phyloP scores from a whole-genome alignment of 2,888 invertebrate genomes.

The Tetragonisca angustula region DNA sequence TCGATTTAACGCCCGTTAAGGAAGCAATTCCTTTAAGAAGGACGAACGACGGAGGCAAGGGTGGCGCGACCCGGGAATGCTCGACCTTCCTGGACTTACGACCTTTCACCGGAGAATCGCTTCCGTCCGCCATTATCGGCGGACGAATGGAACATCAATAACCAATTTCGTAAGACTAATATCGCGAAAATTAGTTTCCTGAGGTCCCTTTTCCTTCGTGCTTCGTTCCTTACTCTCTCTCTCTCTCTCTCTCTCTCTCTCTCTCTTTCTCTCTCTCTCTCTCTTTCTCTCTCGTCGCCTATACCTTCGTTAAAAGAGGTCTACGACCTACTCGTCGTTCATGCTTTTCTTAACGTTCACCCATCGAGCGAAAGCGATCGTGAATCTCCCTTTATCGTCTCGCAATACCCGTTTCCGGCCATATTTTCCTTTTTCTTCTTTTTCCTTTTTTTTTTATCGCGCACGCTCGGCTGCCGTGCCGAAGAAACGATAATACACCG shows the following conservation, averaged over 20 bases:
- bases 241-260: neutral
- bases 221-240: slow-evolving; percentile 39
- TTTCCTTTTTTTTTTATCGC: neutral
- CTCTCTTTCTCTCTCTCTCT: neutral
- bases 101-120: slow-evolving; percentile 71
- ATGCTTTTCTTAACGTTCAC: slow-evolving; percentile 65
- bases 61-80: slow-evolving; percentile 59
- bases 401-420: slow-evolving; percentile 10
- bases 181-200: slow-evolving; percentile 82
- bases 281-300: neutral
- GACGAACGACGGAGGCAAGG: slow-evolving; percentile 56
- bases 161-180: slow-evolving; percentile 82
- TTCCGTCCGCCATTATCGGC: slow-evolving; percentile 73
- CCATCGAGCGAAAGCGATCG: slow-evolving; percentile 53
- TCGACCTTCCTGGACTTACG: slow-evolving; percentile 69
- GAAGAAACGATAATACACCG: slow-evolving; percentile 37
- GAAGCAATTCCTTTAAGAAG: slow-evolving; percentile 72
- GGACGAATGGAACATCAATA: slow-evolving; percentile 80
- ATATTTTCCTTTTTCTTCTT: neutral
- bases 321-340: slow-evolving; percentile 46
- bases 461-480: neutral
- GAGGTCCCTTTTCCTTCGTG: slow-evolving; percentile 56
- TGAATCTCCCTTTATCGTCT: slow-evolving; percentile 63
- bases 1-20: slow-evolving; percentile 75
- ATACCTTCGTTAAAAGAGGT: slow-evolving; percentile 63